Evolutionary conservation across 2,113 vertebrate species (phyloP), one percentile per base, ranked within the genome.

Genomic region (Progne subis): DNA sequence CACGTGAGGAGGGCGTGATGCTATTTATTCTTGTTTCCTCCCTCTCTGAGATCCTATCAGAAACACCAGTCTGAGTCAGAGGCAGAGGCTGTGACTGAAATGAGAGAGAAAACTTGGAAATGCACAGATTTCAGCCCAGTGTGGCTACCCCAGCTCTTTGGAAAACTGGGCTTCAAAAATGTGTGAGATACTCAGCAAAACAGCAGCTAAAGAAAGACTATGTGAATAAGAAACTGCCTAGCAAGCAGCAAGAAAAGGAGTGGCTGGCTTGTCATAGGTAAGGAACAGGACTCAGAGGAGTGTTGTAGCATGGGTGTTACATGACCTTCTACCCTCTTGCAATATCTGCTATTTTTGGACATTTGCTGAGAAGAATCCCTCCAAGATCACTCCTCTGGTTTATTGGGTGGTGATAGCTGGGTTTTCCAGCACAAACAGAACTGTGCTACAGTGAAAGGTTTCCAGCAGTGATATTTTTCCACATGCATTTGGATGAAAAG

Each of bases 361-460:
- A 90, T 83, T 86, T 86, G 41, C 88, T 96, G 82, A 87, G 72
- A 84, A 88, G 77, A 96, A 92, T 43, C 53, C 71, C 82, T 97
- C 82, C 92, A 92, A 94, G 90, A 83, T 86, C 80, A 46, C 46
- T 78, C n/a, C 60, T 86, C 49, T 88, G 60, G 34, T 92, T 86
- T 92, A 37, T 46, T 93, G 95, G 94, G 95, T 96, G 95, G 95
- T 96, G 93, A 82, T 86, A 92, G 86, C 69, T 96, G 65, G 69
- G 49, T 64, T 95, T 94, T 97, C 96, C 96, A 96, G 94, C 82
- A 96, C 95, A 95, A 94, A 95, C 90, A 96, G 68, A 93, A 74
- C 88, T 91, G 78, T 75, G 74, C 80, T 96, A 71, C 82, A 90
- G 31, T 32, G 56, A 76, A 53, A 94, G 34, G 80, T 82, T 90